Base-by-base conservation (phyloP, 1,140 invertebrate species). In the Drosophila persimilis region DNA sequence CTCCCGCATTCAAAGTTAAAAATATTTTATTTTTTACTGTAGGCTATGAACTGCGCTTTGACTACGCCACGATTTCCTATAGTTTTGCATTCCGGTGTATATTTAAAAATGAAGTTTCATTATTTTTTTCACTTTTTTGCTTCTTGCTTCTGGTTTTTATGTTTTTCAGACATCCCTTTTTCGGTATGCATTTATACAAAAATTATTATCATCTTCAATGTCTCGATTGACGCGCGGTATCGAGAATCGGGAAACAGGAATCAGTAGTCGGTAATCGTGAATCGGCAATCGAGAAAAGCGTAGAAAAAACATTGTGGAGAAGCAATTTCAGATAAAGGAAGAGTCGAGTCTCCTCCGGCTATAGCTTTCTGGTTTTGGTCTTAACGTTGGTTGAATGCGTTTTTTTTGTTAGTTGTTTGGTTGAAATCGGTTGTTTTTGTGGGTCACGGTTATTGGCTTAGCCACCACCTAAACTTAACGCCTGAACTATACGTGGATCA, bases 401-500 rank as follows among this genome's bases (percentile, higher is more conserved):
- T 60, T 39, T 66, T 65, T 69, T 56, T 41, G 20, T 20, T 20
- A 20, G 20, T 24, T 57, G 53, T 26, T 39, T 48, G 62, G 57
- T 58, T 70, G 51, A 20, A 69, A 35, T 58, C 52, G 44, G 54
- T 31, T 53, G 53, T 50, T 76, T 15, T 59, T 55, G 35, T 39
- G 55, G 55, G 51, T n/a, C 20, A 43, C 52, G 57, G 47, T 55
- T 59, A 69, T 48, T 64, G 61, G 45, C 84, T 93, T 95, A 95
- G 94, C 95, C 95, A 74, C 94, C 94, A 62, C 96, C 96, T 72
- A 97, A 92, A 24, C 96, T 96, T 46, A 97, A 92, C n/a, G 96
- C 98, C 92, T 99, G 98, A 15, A 99, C 98, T 91, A 99, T 99
- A 92, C 98, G 95, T 5, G 98, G 98, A 93, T 99, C 98, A 46